phyloP scores from a whole-genome alignment of 2,113 vertebrate species.

The Lepus americanus region DNA sequence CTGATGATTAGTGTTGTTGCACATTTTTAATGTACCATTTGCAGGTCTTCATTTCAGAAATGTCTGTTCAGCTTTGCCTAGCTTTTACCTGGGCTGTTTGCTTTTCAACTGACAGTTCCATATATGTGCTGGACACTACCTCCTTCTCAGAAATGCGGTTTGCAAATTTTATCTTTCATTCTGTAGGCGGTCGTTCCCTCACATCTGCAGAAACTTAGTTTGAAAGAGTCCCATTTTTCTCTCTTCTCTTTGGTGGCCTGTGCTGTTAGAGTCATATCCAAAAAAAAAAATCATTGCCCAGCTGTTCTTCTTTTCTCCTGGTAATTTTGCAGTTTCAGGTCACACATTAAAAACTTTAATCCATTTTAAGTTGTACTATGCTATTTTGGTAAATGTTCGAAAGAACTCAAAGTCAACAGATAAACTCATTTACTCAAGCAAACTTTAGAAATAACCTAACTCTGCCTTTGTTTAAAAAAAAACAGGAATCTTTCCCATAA shows the following conservation, averaged over 20 bases:
- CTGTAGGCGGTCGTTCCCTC: neutral
- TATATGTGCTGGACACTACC: neutral
- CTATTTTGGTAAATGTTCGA: constrained; percentile 8
- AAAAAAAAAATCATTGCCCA: neutral
- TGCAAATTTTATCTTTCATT: neutral
- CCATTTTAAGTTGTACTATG: neutral
- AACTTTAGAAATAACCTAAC: constrained; percentile 51
- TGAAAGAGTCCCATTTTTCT: neutral
- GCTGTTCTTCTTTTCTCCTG: neutral
- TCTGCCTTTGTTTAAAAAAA: constrained; percentile 58
- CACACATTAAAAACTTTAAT: neutral
- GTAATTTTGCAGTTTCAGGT: neutral
- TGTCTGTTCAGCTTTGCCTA: neutral
- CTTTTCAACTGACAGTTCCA: neutral
- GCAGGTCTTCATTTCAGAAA: neutral
- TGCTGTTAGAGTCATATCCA: neutral
- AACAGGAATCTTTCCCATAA: constrained; percentile 97
- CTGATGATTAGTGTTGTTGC: neutral
- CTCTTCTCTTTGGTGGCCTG: neutral
- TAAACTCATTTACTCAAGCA: neutral
- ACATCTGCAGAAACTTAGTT: neutral
- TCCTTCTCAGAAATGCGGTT: neutral
- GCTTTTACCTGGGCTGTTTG: neutral
- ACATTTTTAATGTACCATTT: neutral
- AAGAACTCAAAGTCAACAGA: constrained; percentile 48